Conservation (phyloP, 2,113 vertebrate genomes). For the Callaeas wilsoni region DNA sequence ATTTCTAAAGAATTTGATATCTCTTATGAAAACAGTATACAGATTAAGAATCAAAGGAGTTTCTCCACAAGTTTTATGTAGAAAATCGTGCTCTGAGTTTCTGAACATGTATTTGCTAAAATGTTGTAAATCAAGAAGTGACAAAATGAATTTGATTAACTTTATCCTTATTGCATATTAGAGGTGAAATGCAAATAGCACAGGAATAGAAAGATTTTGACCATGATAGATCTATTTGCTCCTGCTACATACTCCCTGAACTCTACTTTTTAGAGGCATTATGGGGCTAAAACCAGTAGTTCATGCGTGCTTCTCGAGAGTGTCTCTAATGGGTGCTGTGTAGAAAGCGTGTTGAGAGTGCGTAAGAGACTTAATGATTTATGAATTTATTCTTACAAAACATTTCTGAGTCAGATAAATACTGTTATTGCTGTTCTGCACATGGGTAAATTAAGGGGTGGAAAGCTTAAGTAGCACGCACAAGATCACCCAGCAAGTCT, state of each 20-base stretch:
- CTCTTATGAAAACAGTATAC: neutral
- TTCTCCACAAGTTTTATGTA: neutral
- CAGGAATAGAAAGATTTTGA: neutral
- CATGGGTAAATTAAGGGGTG: constrained; percentile 13
- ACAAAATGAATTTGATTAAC: neutral
- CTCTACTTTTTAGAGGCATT: neutral
- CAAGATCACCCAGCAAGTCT: constrained; percentile 60
- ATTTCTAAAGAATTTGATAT: neutral
- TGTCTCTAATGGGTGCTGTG: neutral
- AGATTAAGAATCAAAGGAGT: neutral
- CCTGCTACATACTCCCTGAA: neutral
- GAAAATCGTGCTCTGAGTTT: neutral
- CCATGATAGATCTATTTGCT: neutral
- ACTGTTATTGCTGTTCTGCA: constrained; percentile 35
- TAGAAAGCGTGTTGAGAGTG: constrained; percentile 5
- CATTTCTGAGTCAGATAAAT: constrained; percentile 41
- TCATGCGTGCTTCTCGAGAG: neutral
- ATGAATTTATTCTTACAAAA: constrained; percentile 41
- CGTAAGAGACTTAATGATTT: constrained; percentile 31
- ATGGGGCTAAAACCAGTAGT: neutral
- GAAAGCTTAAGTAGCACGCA: constrained; percentile 52
- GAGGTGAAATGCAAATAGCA: neutral
- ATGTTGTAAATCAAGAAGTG: neutral
- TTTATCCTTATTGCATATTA: neutral
- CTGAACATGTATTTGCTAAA: neutral